Base-by-base conservation (phyloP, 1,140 invertebrate species). In the Hylaeus volcanicus region DNA sequence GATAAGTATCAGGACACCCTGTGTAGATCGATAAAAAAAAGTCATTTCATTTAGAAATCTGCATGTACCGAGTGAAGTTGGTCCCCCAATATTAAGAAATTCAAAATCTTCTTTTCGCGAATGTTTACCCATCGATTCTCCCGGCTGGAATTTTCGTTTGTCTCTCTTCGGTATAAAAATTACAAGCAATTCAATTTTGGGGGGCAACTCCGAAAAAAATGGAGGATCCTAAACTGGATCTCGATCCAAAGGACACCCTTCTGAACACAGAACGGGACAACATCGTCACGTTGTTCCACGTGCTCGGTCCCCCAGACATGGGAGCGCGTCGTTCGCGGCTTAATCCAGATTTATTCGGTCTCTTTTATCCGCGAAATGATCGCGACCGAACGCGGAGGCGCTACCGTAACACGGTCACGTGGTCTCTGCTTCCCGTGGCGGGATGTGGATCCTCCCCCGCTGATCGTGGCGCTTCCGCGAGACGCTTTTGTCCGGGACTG, bases 301-400 rank as follows among this genome's bases (percentile, higher is more conserved):
- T 55, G 68, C 12, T 12, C 2, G 43, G 61, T 2, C 51, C 12
- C n/a, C 74, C 2, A 37, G 12, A 74, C 71, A 76, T 72, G 45
- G 84, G 79, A 74, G 45, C 12, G 48, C 63, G 81, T 83, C 74
- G 71, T 78, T 80, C 83, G 71, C 73, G 70, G 72, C 64, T 79
- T 85, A 84, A 90, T 88, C 83, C 85, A 82, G 84, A 90, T 89
- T 86, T 87, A 86, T 86, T 88, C 82, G 86, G 82, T 61, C 84
- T 71, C 83, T 85, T 89, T 88, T 83, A 76, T 64, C 65, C 87
- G 79, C 72, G 84, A 76, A 83, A 89, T 85, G 65, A 83, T 85
- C 63, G 53, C 81, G 43, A 61, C 60, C 68, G 26, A 45, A 79
- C 61, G 63, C 74, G 78, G 71, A 71, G 70, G 76, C 69, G 63